Percentiles rank a stretch among this genome's conserved stretches.
Conservation (phyloP, 2,888 invertebrate genomes). For the Germaria angustata region DNA sequence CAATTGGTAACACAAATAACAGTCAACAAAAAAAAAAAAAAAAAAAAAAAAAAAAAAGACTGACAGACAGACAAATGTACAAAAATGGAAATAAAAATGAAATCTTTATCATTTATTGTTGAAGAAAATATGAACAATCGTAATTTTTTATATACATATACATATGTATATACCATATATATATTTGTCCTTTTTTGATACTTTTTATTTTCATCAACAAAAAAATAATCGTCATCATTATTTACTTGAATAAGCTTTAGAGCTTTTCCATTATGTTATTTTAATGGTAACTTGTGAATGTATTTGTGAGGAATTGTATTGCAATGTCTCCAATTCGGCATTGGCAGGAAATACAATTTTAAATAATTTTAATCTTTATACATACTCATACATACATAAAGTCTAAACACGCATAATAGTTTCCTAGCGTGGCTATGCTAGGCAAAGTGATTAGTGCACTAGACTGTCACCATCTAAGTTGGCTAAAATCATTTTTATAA, state of each 20-base stretch:
- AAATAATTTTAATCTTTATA: too few relatives aligned
- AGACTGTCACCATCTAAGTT: too few relatives aligned
- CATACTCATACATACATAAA: too few relatives aligned
- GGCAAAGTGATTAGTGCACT: too few relatives aligned
- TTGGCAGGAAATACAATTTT: background rate
- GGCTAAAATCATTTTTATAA: too few relatives aligned
- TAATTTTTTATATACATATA: slow-evolving; percentile 49
- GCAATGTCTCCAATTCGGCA: background rate
- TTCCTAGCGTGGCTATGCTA: too few relatives aligned
- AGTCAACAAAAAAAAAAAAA: slow-evolving; percentile 56
- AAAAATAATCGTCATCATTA: slow-evolving; percentile 58
- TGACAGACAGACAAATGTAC: slow-evolving; percentile 16
- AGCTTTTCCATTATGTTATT: slow-evolving; percentile 36
- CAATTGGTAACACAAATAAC: slow-evolving; percentile 46
- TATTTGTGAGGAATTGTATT: background rate
- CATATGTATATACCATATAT: background rate
- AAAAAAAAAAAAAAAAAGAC: too few relatives aligned
- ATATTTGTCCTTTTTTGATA: background rate
- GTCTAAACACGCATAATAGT: too few relatives aligned
- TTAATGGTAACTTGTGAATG: background rate
- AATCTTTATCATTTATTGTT: slow-evolving; percentile 23
- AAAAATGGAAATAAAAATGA: slow-evolving; percentile 23
- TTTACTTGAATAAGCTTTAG: slow-evolving; percentile 55
- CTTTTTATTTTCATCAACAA: slow-evolving; percentile 36
- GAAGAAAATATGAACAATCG: slow-evolving; percentile 11